phyloP scores from a whole-genome alignment of 2,888 invertebrate genomes.

The Acholoe squamosa region DNA sequence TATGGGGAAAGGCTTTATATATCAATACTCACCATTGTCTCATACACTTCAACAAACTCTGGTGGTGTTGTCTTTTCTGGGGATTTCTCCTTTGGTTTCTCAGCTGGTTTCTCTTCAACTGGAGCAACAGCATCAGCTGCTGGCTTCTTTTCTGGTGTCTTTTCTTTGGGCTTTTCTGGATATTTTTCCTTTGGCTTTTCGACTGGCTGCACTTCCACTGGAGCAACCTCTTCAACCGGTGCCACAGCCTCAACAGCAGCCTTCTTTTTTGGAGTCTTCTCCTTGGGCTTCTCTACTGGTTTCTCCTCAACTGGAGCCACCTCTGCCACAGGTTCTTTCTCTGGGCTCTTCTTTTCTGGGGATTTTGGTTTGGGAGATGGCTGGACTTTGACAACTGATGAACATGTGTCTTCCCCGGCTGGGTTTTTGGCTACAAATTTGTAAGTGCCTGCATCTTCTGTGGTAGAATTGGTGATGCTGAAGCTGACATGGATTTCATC shows the following conservation, averaged over 20 bases:
- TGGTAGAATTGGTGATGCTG: not conserved
- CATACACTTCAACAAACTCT: constrained; percentile 58
- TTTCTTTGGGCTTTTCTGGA: constrained; percentile 60
- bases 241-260: not conserved
- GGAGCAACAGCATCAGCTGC: constrained; percentile 60
- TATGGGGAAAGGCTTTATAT: too few relatives aligned
- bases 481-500: constrained; percentile 21
- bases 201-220: not conserved
- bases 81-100: not conserved
- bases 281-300: constrained; percentile 92
- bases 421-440: constrained; percentile 93
- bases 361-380: constrained; percentile 69
- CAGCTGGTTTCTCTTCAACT: constrained; percentile 54
- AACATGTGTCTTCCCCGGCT: constrained; percentile 78
- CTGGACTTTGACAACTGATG: constrained; percentile 78
- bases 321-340: not conserved
- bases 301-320: not conserved
- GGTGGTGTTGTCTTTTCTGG: not conserved
- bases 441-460: constrained; percentile 30
- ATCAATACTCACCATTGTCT: constrained; percentile 39
- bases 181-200: constrained; percentile 59
- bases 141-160: constrained; percentile 67
- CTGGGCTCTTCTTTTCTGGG: constrained; percentile 30
- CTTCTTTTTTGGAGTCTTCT: constrained; percentile 80
- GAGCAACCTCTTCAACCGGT: not conserved